Conservation (phyloP, 1,140 invertebrate genomes). For the Atta colombica region DNA sequence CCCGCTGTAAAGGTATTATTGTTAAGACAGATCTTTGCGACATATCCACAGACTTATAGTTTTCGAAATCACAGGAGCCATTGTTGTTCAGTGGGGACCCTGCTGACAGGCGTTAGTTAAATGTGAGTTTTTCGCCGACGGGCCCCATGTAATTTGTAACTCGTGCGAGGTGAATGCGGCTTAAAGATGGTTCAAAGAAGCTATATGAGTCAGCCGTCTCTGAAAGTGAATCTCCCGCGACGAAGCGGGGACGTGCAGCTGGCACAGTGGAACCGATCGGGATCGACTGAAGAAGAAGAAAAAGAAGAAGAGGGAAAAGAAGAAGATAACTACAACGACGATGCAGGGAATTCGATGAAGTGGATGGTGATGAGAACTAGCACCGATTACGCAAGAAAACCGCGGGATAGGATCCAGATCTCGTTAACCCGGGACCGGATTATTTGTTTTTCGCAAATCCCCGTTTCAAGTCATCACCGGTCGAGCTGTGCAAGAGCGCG, state of each 20-base stretch:
- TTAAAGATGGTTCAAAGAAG: constrained; percentile 46
- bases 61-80: constrained; percentile 45
- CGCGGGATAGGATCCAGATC: constrained; percentile 77
- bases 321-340: background rate
- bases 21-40: constrained; percentile 6
- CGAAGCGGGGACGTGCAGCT: constrained; percentile 48
- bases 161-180: constrained; percentile 58
- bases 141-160: constrained; percentile 64
- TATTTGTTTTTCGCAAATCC: constrained; percentile 75
- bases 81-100: constrained; percentile 36
- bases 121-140: constrained; percentile 42
- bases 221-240: constrained; percentile 68
- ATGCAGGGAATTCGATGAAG: constrained; percentile 18
- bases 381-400: constrained; percentile 78
- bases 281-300: constrained; percentile 33
- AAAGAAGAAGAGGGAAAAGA: constrained; percentile 50
- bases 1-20: constrained; percentile 1
- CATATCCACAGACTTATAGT: constrained; percentile 27
- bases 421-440: constrained; percentile 76
- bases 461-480: constrained; percentile 66
- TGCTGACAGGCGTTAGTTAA: constrained; percentile 59
- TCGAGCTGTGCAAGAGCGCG: background rate
- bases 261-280: constrained; percentile 60
- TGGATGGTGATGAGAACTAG: constrained; percentile 69
- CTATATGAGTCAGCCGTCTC: constrained; percentile 39